phyloP scores from a whole-genome alignment of 2,888 invertebrate genomes.

The Orthosia incerta region DNA sequence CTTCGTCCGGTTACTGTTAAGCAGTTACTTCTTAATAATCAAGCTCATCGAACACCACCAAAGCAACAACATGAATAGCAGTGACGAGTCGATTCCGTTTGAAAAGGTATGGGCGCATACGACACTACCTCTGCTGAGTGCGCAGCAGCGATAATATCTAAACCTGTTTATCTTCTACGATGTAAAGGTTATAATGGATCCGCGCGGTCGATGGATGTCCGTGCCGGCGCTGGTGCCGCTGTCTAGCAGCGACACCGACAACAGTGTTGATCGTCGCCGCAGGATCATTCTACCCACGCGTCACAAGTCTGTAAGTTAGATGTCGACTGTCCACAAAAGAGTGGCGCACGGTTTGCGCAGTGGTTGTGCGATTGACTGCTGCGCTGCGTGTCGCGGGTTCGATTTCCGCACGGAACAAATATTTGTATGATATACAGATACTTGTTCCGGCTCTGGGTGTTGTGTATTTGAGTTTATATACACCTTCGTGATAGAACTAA shows the following conservation, averaged over 20 bases:
- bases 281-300: neutral
- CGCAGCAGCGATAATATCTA: neutral
- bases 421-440: too few relatives aligned
- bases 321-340: neutral
- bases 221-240: neutral
- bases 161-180: conserved; percentile 11
- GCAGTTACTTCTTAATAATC: neutral
- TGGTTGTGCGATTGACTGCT: too few relatives aligned
- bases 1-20: conserved; percentile 3
- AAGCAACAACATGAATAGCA: too few relatives aligned
- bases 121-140: neutral
- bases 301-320: conserved; percentile 1
- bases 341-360: too few relatives aligned
- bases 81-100: too few relatives aligned
- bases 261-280: neutral
- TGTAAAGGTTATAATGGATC: conserved; percentile 10
- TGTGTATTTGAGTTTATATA: too few relatives aligned
- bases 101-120: conserved; percentile 27
- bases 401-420: too few relatives aligned
- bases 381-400: too few relatives aligned
- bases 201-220: conserved; percentile 16
- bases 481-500: neutral
- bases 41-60: neutral
- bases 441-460: too few relatives aligned
- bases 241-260: too few relatives aligned